Evolutionary conservation across 2,113 vertebrate genomes (phyloP), one percentile per base, ranked within the genome.

Genomic region (Vireo altiloquus): DNA sequence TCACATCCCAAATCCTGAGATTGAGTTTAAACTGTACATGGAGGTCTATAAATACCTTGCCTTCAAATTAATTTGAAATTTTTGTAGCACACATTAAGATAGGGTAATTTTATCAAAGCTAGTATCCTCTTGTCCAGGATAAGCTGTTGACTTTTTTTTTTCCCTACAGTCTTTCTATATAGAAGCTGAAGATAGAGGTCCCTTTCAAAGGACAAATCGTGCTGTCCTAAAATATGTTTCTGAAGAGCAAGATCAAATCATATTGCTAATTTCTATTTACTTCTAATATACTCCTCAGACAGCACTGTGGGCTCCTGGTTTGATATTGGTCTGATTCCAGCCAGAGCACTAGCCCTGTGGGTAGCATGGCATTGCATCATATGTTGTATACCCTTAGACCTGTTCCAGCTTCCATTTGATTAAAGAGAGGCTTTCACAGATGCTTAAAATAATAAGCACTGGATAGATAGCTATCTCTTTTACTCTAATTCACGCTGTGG

Each of bases 271-370:
- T 72, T 6, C 2, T 30, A 25, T 30, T 79, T 69, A 53, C 10
- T 76, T 86, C 24, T 39, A 39, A 66, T 33, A 27, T 28, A 49
- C 3, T 22, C 16, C 21, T n/a, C 19, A 57, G 78, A 46, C 2
- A 69, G 3, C 13, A 21, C 15, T 1, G 0, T 28, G 23, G 10
- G 8, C 8, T 87, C 35, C 1, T 2, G 42, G 15, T 71, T 44
- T 33, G 15, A 17, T 37, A 42, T 4, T n/a, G 35, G 12, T 57
- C 35, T 59, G 22, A 59, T 46, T 79, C 30, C 52, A 63, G 28
- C 1, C 7, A 37, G 33, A 40, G 10, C 13, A 7, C 13, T 11
- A 63, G 9, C 8, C 18, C 11, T 37, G 5, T n/a, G 13, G 49
- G 22, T 8, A 56, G 23, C 39, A 24, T 22, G 20, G 27, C 21